Evolutionary conservation across 2,888 invertebrate species (phyloP).

Genomic region (Mechanitis mazaeus): DNA sequence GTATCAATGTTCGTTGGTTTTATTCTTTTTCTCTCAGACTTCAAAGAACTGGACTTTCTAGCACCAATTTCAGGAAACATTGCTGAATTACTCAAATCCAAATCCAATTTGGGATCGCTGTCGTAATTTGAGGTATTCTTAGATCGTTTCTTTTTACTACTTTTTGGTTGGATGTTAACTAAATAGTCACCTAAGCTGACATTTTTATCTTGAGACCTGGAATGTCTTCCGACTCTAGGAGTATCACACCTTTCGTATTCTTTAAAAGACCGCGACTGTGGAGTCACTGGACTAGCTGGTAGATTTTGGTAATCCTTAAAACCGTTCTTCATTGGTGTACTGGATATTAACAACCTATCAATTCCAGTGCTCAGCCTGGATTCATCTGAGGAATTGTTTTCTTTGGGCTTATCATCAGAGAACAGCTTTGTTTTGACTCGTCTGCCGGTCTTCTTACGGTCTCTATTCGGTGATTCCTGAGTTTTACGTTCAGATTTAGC

Average conservation of each 20-base stretch:
- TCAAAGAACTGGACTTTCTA: slow-evolving; percentile 54
- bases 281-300: slow-evolving; percentile 56
- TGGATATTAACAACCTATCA: slow-evolving; percentile 51
- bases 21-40: slow-evolving; percentile 62
- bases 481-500: slow-evolving; percentile 47
- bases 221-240: slow-evolving; percentile 50
- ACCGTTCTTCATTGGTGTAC: slow-evolving; percentile 63
- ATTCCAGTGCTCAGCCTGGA: slow-evolving; percentile 49
- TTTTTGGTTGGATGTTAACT: slow-evolving; percentile 48
- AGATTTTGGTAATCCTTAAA: slow-evolving; percentile 46
- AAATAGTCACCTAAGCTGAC: slow-evolving; percentile 60
- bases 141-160: slow-evolving; percentile 51
- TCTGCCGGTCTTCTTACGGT: slow-evolving; percentile 49
- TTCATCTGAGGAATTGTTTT: slow-evolving; percentile 54
- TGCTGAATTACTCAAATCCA: slow-evolving; percentile 62
- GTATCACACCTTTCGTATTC: slow-evolving; percentile 61
- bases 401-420: slow-evolving; percentile 49
- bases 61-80: slow-evolving; percentile 67
- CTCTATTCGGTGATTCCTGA: slow-evolving; percentile 62
- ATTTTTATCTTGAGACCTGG: slow-evolving; percentile 57
- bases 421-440: slow-evolving; percentile 66
- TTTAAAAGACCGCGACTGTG: slow-evolving; percentile 44
- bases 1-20: slow-evolving; percentile 73
- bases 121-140: slow-evolving; percentile 51
- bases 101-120: slow-evolving; percentile 45